A percentile compares a stretch with the other conserved stretches of the same genome.
These are phyloP conservation scores for Drosophila arizonae DNA, from an alignment of 1,140 invertebrate species.

Conservation along the genomic window DNA sequence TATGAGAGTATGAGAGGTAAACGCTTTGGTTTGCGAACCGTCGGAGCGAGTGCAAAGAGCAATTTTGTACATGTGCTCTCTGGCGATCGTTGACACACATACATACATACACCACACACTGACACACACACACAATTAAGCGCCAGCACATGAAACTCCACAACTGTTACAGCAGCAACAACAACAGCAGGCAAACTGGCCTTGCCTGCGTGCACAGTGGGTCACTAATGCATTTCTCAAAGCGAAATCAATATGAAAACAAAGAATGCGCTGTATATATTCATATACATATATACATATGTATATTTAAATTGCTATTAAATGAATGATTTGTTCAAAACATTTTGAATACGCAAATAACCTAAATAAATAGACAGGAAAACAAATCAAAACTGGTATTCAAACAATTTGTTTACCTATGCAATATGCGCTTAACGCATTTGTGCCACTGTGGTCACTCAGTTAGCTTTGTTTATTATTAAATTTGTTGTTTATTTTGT, in stretches of 20 bases:
- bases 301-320: not conserved
- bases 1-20: not conserved
- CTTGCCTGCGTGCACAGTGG: constrained; percentile 58
- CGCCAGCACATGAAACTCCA: constrained; percentile 12
- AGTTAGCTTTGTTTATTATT: constrained; percentile 32
- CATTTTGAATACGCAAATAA: not conserved
- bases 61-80: not conserved
- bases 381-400: not conserved
- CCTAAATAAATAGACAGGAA: not conserved
- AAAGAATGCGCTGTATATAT: too few relatives aligned
- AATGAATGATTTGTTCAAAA: not conserved
- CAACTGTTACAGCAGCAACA: constrained; percentile 19
- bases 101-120: not conserved
- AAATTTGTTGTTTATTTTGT: not conserved
- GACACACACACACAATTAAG: not conserved
- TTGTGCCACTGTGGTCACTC: constrained; percentile 32
- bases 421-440: not conserved
- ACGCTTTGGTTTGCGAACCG: too few relatives aligned
- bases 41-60: not conserved
- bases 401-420: not conserved
- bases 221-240: not conserved
- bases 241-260: not conserved
- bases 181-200: constrained; percentile 26
- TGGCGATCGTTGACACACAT: constrained; percentile 12
- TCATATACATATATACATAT: too few relatives aligned